Evolutionary conservation across 2,797 vertebrate species (phyloP).

Genomic region (Spea hammondii): DNA sequence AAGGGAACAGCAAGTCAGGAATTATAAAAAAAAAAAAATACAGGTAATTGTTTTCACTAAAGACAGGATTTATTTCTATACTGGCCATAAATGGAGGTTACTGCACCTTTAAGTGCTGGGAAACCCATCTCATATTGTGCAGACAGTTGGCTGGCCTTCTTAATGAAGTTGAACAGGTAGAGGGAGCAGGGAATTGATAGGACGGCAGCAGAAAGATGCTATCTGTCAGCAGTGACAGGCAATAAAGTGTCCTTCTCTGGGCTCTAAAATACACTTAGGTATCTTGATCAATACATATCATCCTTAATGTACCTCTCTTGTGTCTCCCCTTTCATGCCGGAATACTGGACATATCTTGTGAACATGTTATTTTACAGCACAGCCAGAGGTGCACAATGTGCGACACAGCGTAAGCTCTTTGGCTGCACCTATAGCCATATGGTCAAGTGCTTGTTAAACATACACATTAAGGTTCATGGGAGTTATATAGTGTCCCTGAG

Average conservation of each 20-base stretch:
- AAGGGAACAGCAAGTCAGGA: no score
- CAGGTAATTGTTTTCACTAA: no score
- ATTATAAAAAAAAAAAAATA: no score
- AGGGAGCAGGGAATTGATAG: constrained; percentile 49
- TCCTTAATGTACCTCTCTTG: constrained; percentile 28
- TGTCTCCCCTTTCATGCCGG: background rate
- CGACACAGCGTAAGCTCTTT: background rate
- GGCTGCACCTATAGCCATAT: background rate
- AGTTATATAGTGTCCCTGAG: no score
- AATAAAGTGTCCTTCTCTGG: constrained; percentile 52
- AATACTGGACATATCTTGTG: background rate
- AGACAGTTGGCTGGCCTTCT: constrained; percentile 44
- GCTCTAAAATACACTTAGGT: constrained; percentile 50
- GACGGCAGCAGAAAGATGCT: constrained; percentile 48
- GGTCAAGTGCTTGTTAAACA: no score
- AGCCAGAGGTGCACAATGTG: background rate
- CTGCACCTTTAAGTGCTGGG: constrained; percentile 17
- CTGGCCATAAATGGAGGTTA: background rate
- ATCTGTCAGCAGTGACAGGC: constrained; percentile 53
- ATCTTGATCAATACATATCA: constrained; percentile 52
- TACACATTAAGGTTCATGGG: no score
- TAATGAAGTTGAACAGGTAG: constrained; percentile 48
- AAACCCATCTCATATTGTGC: constrained; percentile 4
- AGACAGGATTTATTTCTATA: no score
- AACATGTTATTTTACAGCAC: background rate